Evolutionary conservation across 2,797 vertebrate species (phyloP).

Genomic region (Sebastes minor): DNA sequence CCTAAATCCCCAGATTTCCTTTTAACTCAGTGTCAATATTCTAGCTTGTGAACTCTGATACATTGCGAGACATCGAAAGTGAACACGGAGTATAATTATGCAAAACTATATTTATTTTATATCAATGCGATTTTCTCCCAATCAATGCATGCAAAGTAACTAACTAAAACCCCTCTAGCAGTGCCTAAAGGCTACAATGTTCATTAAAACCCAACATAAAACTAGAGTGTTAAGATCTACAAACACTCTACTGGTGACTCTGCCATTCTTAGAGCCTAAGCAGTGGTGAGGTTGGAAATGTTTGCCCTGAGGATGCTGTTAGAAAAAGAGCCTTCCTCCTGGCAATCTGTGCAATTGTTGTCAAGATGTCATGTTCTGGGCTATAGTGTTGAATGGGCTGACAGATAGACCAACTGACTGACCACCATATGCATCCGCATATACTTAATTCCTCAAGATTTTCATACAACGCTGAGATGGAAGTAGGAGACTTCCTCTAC

Average conservation of each 20-base stretch:
- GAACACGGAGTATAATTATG: not conserved
- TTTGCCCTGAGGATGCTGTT: not conserved
- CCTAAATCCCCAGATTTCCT: not conserved
- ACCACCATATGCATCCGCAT: no score
- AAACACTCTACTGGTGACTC: not conserved
- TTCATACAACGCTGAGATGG: not conserved
- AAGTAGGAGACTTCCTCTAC: not conserved
- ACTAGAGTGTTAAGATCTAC: not conserved
- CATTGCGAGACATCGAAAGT: not conserved
- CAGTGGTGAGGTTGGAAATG: not conserved
- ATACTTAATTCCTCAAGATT: not conserved
- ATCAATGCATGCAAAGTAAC: not conserved
- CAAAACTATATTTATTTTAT: no score
- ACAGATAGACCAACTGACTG: not conserved
- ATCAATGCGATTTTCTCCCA: not conserved
- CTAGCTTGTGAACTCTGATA: not conserved
- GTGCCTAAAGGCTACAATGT: not conserved
- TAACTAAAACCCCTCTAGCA: not conserved
- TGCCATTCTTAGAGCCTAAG: not conserved
- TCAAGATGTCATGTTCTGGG: not conserved
- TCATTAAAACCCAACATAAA: not conserved
- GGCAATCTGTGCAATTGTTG: not conserved
- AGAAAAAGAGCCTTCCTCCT: not conserved
- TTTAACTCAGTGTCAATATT: not conserved
- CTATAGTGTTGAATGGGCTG: not conserved